Evolutionary conservation across 1,140 invertebrate genomes (phyloP).

Genomic region (Heliconius eleuchia): DNA sequence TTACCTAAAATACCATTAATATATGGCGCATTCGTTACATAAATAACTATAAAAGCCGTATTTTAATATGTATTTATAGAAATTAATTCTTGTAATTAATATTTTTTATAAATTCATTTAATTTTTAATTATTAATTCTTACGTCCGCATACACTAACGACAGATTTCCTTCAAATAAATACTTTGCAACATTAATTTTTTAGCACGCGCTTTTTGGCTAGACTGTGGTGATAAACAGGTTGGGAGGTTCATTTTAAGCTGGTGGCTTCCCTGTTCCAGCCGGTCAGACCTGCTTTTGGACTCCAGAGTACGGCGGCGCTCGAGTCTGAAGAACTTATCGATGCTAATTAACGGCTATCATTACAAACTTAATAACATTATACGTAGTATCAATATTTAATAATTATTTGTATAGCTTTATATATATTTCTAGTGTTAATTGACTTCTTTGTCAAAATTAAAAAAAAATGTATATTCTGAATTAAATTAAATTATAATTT

Average conservation of each 20-base stretch:
- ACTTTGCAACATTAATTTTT: slow-evolving; percentile 5
- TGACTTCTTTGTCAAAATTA: too few species aligned
- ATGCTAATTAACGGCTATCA: slow-evolving; percentile 45
- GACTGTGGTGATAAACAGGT: slow-evolving; percentile 36
- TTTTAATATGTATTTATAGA: neutral
- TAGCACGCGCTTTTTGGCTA: slow-evolving; percentile 36
- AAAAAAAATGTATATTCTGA: neutral
- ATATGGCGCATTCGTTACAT: too few species aligned
- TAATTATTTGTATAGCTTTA: neutral
- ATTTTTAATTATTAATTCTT: too few species aligned
- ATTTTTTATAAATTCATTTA: too few species aligned
- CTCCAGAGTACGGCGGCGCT: slow-evolving; percentile 63
- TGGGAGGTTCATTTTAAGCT: slow-evolving; percentile 41
- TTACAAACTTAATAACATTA: slow-evolving; percentile 26
- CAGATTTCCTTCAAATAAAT: neutral
- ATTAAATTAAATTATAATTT: neutral
- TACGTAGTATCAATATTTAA: neutral
- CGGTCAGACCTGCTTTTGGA: slow-evolving; percentile 66
- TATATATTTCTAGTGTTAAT: neutral
- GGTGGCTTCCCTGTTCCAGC: slow-evolving; percentile 48
- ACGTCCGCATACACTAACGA: neutral
- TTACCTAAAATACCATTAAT: too few species aligned
- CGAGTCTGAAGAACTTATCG: slow-evolving; percentile 41
- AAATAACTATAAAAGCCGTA: neutral
- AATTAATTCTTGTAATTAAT: too few species aligned